phyloP scores from a whole-genome alignment of 2,888 invertebrate genomes.

The Drosophila niveifrons region DNA sequence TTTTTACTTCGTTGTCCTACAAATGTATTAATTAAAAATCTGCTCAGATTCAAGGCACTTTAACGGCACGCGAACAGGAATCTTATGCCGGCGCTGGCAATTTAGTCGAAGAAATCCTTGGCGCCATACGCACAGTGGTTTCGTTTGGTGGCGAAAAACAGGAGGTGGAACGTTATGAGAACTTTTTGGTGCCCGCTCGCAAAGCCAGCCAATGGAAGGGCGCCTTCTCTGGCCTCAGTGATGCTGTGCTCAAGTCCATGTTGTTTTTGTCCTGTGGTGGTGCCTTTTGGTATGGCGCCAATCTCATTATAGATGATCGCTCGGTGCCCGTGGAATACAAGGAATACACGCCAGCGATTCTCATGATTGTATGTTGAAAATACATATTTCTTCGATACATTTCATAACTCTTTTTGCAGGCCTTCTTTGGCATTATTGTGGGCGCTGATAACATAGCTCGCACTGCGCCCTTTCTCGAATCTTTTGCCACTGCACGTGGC shows the following conservation, averaged over 20 bases:
- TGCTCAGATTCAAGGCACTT: slow-evolving; percentile 88
- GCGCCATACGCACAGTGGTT: slow-evolving; percentile 90
- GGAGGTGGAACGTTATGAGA: slow-evolving; percentile 88
- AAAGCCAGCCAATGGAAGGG: slow-evolving; percentile 89
- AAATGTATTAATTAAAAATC: background rate
- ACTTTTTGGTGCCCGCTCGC: slow-evolving; percentile 88
- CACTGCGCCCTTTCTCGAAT: slow-evolving; percentile 91
- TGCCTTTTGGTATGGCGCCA: slow-evolving; percentile 93
- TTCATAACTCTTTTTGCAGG: slow-evolving; percentile 51
- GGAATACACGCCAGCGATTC: slow-evolving; percentile 89
- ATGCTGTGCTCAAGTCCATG: slow-evolving; percentile 90
- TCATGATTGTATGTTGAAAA: slow-evolving; percentile 89
- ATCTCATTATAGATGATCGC: slow-evolving; percentile 89
- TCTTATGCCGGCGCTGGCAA: slow-evolving; percentile 92
- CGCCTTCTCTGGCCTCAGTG: slow-evolving; percentile 89
- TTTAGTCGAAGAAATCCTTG: slow-evolving; percentile 91
- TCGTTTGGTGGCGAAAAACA: slow-evolving; percentile 92
- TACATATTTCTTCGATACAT: fast-evolving
- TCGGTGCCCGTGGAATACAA: slow-evolving; percentile 86
- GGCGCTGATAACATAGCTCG: slow-evolving; percentile 92
- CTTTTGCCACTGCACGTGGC: slow-evolving; percentile 90
- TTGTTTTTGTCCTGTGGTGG: slow-evolving; percentile 91
- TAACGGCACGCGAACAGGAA: slow-evolving; percentile 88
- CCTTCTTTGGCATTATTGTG: slow-evolving; percentile 91
- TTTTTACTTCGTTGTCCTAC: background rate